Evolutionary conservation across 2,888 invertebrate genomes (phyloP).

Genomic region (Drosophila parthenogenetica): DNA sequence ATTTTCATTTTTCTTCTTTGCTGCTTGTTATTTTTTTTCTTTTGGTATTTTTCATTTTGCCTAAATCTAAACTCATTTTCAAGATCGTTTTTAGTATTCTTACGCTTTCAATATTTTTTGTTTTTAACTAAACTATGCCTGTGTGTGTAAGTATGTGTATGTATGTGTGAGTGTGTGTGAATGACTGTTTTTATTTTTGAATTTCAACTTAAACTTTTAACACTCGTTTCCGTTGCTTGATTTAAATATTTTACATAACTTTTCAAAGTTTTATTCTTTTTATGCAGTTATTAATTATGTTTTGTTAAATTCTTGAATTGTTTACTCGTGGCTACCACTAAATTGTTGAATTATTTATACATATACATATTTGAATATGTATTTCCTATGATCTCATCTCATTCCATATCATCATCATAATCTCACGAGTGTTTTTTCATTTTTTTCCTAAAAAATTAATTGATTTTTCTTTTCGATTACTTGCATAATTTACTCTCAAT

Average conservation of each 20-base stretch:
- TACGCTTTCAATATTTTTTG: constrained; percentile 29
- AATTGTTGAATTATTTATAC: constrained; percentile 56
- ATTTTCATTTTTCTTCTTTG: constrained; percentile 15
- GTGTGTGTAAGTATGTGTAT: constrained; percentile 20
- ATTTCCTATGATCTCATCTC: constrained; percentile 10
- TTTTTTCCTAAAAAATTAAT: constrained; percentile 36
- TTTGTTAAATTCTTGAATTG: constrained; percentile 73
- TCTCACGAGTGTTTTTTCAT: constrained; percentile 24
- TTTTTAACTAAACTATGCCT: constrained; percentile 41
- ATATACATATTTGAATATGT: constrained; percentile 33
- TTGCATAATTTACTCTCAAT: constrained; percentile 23
- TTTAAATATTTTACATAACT: constrained; percentile 69
- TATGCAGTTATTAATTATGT: constrained; percentile 25
- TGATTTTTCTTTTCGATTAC: constrained; percentile 28
- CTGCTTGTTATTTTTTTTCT: constrained; percentile 13
- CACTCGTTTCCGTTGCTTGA: constrained; percentile 33
- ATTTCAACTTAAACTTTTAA: constrained; percentile 52
- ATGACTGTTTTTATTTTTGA: constrained; percentile 21
- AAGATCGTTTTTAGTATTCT: constrained; percentile 33
- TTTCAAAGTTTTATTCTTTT: constrained; percentile 37
- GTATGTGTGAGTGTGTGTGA: constrained; percentile 17
- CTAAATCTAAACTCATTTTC: constrained; percentile 56
- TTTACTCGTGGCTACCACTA: constrained; percentile 68
- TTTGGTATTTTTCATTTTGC: constrained; percentile 33
- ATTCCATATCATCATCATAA: constrained; percentile 8